Conservation (phyloP, 1,140 invertebrate genomes). For the Atta cephalotes region DNA sequence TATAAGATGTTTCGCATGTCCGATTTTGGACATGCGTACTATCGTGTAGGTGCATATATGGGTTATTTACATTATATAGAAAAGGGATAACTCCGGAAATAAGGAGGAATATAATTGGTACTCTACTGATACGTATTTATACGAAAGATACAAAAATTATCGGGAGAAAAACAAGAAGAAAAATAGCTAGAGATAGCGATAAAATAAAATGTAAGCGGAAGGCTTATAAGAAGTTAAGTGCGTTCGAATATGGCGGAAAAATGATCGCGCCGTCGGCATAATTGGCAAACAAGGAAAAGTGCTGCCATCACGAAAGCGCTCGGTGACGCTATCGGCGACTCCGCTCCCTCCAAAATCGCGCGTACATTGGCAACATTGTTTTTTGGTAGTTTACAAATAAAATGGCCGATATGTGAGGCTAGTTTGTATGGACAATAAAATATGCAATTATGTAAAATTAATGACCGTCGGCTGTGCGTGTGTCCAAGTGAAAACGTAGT, state of each 20-base stretch:
- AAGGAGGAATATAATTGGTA: not conserved
- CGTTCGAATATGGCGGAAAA: constrained; percentile 77
- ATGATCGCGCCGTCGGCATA: constrained; percentile 58
- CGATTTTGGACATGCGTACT: too few relatives aligned
- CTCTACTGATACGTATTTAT: not conserved
- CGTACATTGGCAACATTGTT: constrained; percentile 83
- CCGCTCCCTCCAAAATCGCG: constrained; percentile 83
- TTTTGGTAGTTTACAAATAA: constrained; percentile 87
- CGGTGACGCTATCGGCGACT: constrained; percentile 76
- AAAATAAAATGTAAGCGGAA: too few relatives aligned
- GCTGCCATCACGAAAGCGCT: constrained; percentile 78
- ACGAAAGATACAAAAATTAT: too few relatives aligned
- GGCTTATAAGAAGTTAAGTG: not conserved
- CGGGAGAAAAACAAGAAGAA: too few relatives aligned
- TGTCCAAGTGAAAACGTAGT: constrained; percentile 67
- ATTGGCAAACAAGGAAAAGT: constrained; percentile 70
- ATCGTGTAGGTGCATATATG: too few relatives aligned
- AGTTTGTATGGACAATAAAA: constrained; percentile 85
- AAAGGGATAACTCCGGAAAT: not conserved
- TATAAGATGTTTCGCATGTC: too few relatives aligned
- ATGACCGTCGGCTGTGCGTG: constrained; percentile 79
- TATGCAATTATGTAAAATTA: constrained; percentile 83
- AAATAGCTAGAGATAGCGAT: too few relatives aligned
- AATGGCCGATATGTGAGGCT: constrained; percentile 86
- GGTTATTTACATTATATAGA: too few relatives aligned